Evolutionary conservation across 2,888 invertebrate species (phyloP), one percentile per base, ranked within the genome.

Genomic region (Parnassius mnemosyne): DNA sequence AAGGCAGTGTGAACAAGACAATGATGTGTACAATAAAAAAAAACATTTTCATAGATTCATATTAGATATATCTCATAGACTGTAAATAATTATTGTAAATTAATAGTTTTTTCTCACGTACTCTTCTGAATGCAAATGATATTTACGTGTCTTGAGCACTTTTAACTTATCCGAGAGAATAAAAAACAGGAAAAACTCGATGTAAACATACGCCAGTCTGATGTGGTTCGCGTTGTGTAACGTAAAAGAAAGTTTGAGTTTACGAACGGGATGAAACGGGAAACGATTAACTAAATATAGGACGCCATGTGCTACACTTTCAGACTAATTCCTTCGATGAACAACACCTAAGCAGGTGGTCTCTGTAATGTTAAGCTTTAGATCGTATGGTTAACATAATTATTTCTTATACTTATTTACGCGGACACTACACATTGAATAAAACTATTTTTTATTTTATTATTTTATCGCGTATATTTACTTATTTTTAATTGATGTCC

Each of bases 231-330:
- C 59, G 42, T 52, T 43, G 52, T 53, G 44, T 42, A 63, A 57
- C 54, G 50, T 59, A 44, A 61, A 61, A 57, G 60, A 58, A 68
- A 61, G 60, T 70, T 68, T 69, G 68, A 71, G 69, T 78, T 80
- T 75, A 80, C 74, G 67, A 69, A 68, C 60, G 65, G 73, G 70
- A 79, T 77, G 75, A 78, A 78, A 80, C 79, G 79, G 81, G 81
- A 85, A 83, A 75, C 84, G 74, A 80, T 81, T 76, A 75, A 77
- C 83, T 83, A 83, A 80, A 83, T 82, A 80, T 84, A 86, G 84
- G 73, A 68, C 78, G 77, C 77, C 85, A 84, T 78, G 78, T 84
- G 85, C 76, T 72, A 69, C 65, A 69, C 69, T 73, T 74, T 77
- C 68, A 71, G 69, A 41, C 53, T 46, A 65, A 70, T 73, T 71